Evolutionary conservation across 2,113 vertebrate genomes (phyloP).

Genomic region (Todiramphus chloris): DNA sequence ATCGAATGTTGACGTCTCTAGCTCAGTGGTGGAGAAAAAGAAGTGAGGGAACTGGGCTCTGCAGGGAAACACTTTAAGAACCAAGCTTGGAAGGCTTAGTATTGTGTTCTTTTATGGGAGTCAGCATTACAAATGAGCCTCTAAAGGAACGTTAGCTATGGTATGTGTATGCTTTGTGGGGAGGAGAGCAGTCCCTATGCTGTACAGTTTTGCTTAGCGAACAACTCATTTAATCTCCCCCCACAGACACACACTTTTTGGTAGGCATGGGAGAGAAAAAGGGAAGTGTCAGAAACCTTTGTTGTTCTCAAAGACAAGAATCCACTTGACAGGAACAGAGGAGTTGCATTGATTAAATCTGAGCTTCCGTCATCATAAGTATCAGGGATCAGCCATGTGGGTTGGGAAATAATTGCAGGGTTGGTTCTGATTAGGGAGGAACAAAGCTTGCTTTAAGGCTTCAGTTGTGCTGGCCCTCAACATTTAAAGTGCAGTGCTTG

Average conservation of each 20-base stretch:
- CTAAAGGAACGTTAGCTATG: not conserved
- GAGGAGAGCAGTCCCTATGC: not conserved
- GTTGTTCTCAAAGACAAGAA: conserved; percentile 9
- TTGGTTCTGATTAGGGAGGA: not conserved
- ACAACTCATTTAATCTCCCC: not conserved
- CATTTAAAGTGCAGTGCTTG: not conserved
- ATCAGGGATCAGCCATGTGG: conserved; percentile 21
- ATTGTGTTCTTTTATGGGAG: not conserved
- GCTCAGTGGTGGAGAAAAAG: not conserved
- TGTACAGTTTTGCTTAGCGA: not conserved
- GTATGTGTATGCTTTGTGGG: not conserved
- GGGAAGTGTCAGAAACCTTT: not conserved
- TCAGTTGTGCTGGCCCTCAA: not conserved
- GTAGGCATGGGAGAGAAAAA: not conserved
- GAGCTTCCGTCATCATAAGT: conserved; percentile 10
- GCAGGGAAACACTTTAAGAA: not conserved
- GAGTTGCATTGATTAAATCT: conserved; percentile 47
- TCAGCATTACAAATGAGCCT: not conserved
- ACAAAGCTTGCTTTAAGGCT: conserved; percentile 52
- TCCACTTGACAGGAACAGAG: not conserved
- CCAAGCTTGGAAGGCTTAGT: not conserved
- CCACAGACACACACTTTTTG: not conserved
- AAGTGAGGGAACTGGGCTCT: not conserved
- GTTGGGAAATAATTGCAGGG: conserved; percentile 17
- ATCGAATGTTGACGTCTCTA: not conserved